Base-by-base conservation (phyloP, 2,113 vertebrate genomes). In the Ameiurus melas region DNA sequence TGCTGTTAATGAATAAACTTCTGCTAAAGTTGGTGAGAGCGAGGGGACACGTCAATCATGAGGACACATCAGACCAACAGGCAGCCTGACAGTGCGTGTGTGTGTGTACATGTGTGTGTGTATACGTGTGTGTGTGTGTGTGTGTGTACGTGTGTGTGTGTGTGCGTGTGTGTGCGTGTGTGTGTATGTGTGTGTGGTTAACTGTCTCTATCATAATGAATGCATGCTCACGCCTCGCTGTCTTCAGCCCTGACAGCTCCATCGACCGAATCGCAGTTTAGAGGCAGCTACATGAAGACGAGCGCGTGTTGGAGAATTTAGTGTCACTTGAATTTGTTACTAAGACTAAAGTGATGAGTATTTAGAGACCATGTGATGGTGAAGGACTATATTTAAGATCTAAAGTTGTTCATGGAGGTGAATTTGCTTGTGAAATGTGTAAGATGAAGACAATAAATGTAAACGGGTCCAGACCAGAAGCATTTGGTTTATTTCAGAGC, bases 241-340 rank as follows among this genome's bases (percentile, higher is more conserved):
- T 87, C 86, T 90, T 78, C 75, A 83, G 90, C 90, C 88, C 87
- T 95, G 94, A 94, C 95, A 93, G 90, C 71, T 58, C 90, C 92
- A 94, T 94, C 94, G 95, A 96, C 94, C 91, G 93, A 94, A 92
- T 93, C 94, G 93, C 92, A 93, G 93, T 95, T 94, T 86, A 94
- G 93, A 86, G 90, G 92, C 91, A 91, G 92, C 66, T 81, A 47
- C 88, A 88, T 89, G 89, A 88, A 87, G 91, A 93, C 77, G 86
- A 90, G 92, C 89, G 13, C 7, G 55, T 30, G 83, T n/a, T n/a
- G n/a, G n/a, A n/a, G 22, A 85, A 58, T 87, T 82, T 85, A 30
- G 20, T 73, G 55, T 79, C 62, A 77, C 81, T 58, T 85, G 81
- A 88, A 86, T 78, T 86, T 77, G 30, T 73, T 81, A 27, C 20